Percentiles rank a stretch among this genome's conserved stretches.
phyloP scores from a whole-genome alignment of 2,113 vertebrate species.

The Forbesichthys agassizii region DNA sequence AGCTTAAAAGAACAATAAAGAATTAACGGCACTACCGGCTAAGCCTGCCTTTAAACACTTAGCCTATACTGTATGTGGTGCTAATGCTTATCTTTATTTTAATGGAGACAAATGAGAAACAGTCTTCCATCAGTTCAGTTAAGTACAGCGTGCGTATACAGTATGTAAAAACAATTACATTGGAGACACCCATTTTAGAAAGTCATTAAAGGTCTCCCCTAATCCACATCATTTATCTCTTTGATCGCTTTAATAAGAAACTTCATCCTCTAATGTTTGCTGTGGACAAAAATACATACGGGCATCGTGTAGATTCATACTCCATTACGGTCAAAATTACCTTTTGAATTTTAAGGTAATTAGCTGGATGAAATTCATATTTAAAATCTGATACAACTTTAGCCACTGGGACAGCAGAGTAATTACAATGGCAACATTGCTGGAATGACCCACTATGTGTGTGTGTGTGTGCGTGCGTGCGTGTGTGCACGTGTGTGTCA shows the following conservation, averaged over 20 bases:
- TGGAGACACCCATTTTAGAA: conserved; percentile 40
- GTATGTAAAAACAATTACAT: neutral
- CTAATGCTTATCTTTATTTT: neutral
- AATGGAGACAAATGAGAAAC: neutral
- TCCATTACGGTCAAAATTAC: conserved; percentile 54
- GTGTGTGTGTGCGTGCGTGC: neutral
- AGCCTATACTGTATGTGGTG: too few species aligned
- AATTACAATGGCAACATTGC: neutral
- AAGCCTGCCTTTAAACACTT: too few species aligned
- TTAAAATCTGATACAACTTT: neutral
- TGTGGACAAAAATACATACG: conserved; percentile 51
- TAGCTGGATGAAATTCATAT: neutral
- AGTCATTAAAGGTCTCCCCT: conserved; percentile 64
- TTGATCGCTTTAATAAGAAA: conserved; percentile 64
- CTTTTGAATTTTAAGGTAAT: conserved; percentile 6
- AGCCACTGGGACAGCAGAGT: neutral
- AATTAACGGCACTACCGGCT: too few species aligned
- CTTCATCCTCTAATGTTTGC: conserved; percentile 71
- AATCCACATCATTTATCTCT: conserved; percentile 57
- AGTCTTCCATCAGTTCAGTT: neutral
- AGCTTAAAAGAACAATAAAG: too few species aligned
- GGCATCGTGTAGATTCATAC: conserved; percentile 55
- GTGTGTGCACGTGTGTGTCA: too few species aligned
- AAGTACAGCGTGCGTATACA: neutral
- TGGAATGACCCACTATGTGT: neutral